phyloP scores from a whole-genome alignment of 2,113 vertebrate genomes.

The Ciconia stormi region DNA sequence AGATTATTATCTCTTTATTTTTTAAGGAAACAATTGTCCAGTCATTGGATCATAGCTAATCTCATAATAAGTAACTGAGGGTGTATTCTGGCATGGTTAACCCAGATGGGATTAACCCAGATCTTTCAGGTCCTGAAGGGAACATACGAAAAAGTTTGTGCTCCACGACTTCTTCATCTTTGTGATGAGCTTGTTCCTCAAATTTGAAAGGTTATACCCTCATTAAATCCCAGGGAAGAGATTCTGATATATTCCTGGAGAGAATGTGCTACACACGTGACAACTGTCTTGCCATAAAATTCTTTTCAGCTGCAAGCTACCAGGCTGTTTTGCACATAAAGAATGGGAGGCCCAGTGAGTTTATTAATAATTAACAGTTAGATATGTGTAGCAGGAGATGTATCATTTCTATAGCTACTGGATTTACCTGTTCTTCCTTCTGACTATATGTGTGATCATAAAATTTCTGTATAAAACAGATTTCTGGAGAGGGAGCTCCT shows the following conservation, averaged over 20 bases:
- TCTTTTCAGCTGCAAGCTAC: background rate
- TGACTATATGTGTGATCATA: background rate
- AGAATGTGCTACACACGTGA: accelerated
- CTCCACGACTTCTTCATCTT: background rate
- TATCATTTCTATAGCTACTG: background rate
- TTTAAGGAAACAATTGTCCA: background rate
- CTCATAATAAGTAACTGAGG: background rate
- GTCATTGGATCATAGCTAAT: background rate
- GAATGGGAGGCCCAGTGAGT: background rate
- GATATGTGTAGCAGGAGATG: background rate
- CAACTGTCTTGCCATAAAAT: background rate
- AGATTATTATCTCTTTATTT: background rate
- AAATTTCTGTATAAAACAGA: background rate
- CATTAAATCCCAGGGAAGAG: background rate
- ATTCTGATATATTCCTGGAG: background rate
- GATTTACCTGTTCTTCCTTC: background rate
- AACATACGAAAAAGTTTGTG: background rate
- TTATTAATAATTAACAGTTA: background rate
- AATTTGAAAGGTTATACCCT: background rate
- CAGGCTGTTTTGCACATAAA: background rate
- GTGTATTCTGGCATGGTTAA: background rate
- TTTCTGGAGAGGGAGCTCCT: background rate
- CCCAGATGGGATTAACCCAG: background rate
- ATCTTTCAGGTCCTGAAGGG: background rate
- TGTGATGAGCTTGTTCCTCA: background rate